Percentiles rank a stretch among this genome's conserved stretches.
These are phyloP conservation scores for Helarctos malayanus DNA, from an alignment of 2,797 vertebrate genomes.

Conservation along the genomic window DNA sequence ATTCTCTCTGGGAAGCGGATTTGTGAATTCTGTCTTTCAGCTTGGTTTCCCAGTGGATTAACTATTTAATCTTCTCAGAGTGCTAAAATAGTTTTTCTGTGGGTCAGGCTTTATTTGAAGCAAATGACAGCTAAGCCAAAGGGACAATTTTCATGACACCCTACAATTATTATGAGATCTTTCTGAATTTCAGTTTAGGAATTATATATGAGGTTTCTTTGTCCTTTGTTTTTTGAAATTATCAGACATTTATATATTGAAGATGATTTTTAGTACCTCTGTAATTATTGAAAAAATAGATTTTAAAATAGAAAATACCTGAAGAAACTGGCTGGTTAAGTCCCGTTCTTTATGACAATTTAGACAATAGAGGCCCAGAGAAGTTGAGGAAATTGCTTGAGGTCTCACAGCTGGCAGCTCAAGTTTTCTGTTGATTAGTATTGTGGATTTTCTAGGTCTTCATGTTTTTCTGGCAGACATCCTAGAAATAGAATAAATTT, in stretches of 20 bases:
- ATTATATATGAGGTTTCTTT: slow-evolving; percentile 34
- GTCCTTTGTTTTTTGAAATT: slow-evolving; percentile 13
- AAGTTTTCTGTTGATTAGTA: not conserved
- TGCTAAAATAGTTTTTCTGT: slow-evolving; percentile 69
- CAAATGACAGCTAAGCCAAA: slow-evolving; percentile 15
- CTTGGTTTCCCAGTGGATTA: slow-evolving; percentile 66
- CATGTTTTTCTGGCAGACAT: not conserved
- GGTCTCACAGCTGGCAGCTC: not conserved
- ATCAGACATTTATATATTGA: slow-evolving; percentile 18
- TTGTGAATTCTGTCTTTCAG: slow-evolving; percentile 63
- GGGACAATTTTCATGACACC: not conserved
- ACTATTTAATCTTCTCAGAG: slow-evolving; percentile 74
- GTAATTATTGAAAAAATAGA: not conserved
- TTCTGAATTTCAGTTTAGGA: slow-evolving; percentile 36
- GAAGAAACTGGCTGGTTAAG: not conserved
- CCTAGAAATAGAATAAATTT: slow-evolving; percentile 37
- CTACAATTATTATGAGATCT: not conserved
- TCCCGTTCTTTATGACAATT: not conserved
- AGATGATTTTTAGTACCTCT: slow-evolving; percentile 43
- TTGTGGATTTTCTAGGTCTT: slow-evolving; percentile 25
- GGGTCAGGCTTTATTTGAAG: slow-evolving; percentile 58
- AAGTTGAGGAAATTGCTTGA: not conserved
- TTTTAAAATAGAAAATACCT: not conserved
- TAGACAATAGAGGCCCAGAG: not conserved
- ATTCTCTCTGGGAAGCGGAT: not conserved